Percentiles rank a stretch among this genome's conserved stretches.
Evolutionary conservation across 2,113 vertebrate species (phyloP).

Genomic region (Panthera tigris): DNA sequence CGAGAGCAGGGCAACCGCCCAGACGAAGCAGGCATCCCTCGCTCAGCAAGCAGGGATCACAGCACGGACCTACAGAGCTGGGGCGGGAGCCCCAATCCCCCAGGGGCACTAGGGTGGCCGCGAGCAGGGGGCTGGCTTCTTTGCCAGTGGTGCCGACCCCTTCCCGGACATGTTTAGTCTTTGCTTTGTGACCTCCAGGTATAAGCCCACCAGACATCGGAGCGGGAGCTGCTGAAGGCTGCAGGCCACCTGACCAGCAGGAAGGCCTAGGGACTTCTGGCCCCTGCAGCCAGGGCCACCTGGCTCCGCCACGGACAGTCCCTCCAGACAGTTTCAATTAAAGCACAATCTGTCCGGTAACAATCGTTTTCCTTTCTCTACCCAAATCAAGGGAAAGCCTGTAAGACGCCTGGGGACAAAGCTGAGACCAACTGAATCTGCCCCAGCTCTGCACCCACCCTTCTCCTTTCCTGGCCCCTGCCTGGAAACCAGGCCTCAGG

Average conservation of each 20-base stretch:
- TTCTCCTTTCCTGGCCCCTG: background rate
- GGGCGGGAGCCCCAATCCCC: background rate
- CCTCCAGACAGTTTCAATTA: background rate
- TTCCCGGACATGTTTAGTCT: background rate
- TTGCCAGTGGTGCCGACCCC: background rate
- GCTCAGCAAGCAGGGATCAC: constrained; percentile 66
- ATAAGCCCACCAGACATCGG: background rate
- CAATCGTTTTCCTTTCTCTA: background rate
- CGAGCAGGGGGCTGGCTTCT: background rate
- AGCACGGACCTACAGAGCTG: constrained; percentile 47
- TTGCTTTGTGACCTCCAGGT: background rate
- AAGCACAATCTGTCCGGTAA: background rate
- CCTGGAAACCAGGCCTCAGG: constrained; percentile 11
- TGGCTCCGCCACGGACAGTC: background rate
- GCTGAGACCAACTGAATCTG: background rate
- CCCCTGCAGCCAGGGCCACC: background rate
- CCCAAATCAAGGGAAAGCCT: background rate
- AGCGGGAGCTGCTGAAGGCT: background rate
- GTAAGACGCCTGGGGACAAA: background rate
- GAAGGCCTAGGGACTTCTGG: background rate
- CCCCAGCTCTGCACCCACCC: background rate
- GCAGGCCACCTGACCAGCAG: background rate
- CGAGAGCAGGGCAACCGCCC: constrained; percentile 79
- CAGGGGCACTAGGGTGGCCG: background rate
- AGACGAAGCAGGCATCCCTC: constrained; percentile 70